A percentile compares a stretch with the other conserved stretches of the same genome.
phyloP scores from a whole-genome alignment of 2,888 invertebrate genomes.

The Proisotoma minuta region DNA sequence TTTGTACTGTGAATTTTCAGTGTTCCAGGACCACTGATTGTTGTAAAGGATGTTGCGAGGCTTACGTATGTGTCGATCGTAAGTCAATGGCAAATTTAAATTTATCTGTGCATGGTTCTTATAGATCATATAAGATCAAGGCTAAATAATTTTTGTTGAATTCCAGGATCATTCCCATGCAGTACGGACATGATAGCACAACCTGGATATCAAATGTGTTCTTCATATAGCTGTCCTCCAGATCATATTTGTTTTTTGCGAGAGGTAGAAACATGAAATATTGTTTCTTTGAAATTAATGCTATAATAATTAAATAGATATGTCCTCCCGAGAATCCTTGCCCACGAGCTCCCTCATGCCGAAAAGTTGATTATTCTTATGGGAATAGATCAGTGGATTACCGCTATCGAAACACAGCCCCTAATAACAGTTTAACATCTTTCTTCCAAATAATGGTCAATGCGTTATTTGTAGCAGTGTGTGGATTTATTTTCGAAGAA shows the following conservation, averaged over 20 bases:
- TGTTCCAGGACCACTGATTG: constrained; percentile 37
- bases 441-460: too few relatives aligned
- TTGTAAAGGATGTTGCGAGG: constrained; percentile 43
- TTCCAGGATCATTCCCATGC: constrained; percentile 28
- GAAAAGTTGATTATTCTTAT: constrained; percentile 20
- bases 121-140: not conserved
- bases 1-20: constrained; percentile 16
- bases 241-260: constrained; percentile 30
- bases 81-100: constrained; percentile 11
- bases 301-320: too few relatives aligned
- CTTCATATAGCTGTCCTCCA: constrained; percentile 23
- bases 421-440: too few relatives aligned
- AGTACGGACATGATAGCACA: constrained; percentile 29
- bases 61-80: constrained; percentile 37
- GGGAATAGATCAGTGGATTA: constrained; percentile 14
- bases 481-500: too few relatives aligned
- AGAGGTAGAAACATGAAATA: constrained; percentile 19
- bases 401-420: too few relatives aligned
- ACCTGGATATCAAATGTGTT: constrained; percentile 27
- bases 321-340: constrained; percentile 41
- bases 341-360: constrained; percentile 24
- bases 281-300: not conserved
- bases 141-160: constrained; percentile 2
- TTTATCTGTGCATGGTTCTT: too few relatives aligned
- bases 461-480: too few relatives aligned